phyloP scores from a whole-genome alignment of 1,140 invertebrate genomes.

The Sminthurinus signatus region DNA sequence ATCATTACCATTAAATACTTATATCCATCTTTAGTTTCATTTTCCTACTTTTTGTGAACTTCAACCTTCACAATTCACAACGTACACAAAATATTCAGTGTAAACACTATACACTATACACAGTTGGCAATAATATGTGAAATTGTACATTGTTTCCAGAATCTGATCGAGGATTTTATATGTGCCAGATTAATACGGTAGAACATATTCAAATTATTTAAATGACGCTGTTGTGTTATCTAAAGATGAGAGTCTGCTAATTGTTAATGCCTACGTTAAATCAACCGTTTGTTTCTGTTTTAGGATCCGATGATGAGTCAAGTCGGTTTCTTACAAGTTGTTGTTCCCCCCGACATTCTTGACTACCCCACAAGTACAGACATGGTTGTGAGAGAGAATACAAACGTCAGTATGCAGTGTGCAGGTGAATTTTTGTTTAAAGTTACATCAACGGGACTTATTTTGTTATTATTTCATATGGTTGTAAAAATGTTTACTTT shows the following conservation, averaged over 20 bases:
- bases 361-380: conserved; percentile 78
- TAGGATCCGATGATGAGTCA: conserved; percentile 65
- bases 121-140: not conserved
- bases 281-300: not conserved
- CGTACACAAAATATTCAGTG: not conserved
- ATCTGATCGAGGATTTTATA: conserved; percentile 49
- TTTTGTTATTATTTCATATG: too few relatives aligned
- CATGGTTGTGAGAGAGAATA: conserved; percentile 68
- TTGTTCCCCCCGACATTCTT: conserved; percentile 79
- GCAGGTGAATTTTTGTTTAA: too few relatives aligned
- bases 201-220: too few relatives aligned
- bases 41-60: not conserved
- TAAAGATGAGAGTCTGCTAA: too few relatives aligned
- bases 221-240: too few relatives aligned
- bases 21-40: not conserved
- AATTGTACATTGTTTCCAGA: not conserved
- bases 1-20: not conserved
- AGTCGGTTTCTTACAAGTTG: conserved; percentile 74
- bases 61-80: not conserved
- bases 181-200: conserved; percentile 72
- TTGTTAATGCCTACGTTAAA: too few relatives aligned
- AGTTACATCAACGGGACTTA: too few relatives aligned
- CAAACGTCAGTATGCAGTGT: conserved; percentile 74
- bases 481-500: too few relatives aligned
- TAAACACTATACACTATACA: not conserved